These are phyloP conservation scores for Euzetes globulus DNA, from an alignment of 2,888 invertebrate species.

Conservation along the genomic window DNA sequence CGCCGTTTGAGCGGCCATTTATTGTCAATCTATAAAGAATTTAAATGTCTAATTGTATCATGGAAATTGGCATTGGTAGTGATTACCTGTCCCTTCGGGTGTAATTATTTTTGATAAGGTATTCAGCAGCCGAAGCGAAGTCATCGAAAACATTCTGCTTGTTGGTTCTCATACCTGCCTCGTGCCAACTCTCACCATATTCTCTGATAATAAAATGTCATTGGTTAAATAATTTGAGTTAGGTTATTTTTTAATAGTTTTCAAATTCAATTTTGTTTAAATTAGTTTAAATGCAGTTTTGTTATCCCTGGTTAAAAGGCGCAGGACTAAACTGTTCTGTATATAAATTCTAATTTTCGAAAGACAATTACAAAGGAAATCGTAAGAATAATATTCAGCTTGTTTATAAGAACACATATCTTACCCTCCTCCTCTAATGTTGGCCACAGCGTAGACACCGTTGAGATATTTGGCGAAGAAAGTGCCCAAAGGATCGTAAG, in stretches of 20 bases:
- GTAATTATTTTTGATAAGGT: slow-evolving; percentile 26
- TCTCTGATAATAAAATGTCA: slow-evolving; percentile 3
- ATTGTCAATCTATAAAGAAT: not conserved
- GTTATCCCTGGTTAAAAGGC: too few relatives aligned
- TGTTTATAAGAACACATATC: too few relatives aligned
- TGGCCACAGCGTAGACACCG: slow-evolving; percentile 31
- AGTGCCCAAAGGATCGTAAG: slow-evolving; percentile 25
- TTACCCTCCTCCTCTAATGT: slow-evolving; percentile 34
- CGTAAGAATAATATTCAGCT: not conserved
- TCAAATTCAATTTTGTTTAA: too few relatives aligned
- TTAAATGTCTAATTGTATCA: not conserved
- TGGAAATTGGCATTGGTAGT: too few relatives aligned
- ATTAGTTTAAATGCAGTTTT: too few relatives aligned
- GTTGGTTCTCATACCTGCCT: slow-evolving; percentile 21
- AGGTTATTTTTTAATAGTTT: too few relatives aligned
- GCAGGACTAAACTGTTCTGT: too few relatives aligned
- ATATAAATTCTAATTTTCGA: too few relatives aligned
- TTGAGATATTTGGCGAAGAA: slow-evolving; percentile 27
- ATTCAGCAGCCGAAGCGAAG: slow-evolving; percentile 29
- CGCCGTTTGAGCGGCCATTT: slow-evolving; percentile 34
- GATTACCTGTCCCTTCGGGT: slow-evolving; percentile 25
- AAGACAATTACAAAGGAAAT: not conserved
- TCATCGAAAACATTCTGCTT: slow-evolving; percentile 36
- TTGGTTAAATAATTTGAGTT: not conserved
- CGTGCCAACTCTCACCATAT: slow-evolving; percentile 33